Base-by-base conservation (phyloP, 2,113 vertebrate species). In the Macrotus californicus region DNA sequence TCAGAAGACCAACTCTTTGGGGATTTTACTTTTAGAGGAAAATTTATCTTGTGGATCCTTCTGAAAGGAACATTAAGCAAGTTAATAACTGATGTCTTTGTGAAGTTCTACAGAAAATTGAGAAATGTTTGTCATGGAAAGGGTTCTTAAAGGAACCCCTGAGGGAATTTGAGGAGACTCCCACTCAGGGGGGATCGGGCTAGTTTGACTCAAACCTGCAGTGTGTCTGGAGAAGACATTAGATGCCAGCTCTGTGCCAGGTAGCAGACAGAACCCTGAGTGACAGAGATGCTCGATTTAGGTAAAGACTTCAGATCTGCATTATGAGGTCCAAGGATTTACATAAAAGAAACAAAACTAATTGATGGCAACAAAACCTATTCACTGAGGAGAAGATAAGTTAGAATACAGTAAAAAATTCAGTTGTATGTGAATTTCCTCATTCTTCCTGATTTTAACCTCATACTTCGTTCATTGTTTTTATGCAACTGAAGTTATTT, bases 11-110 rank as follows among this genome's bases (percentile, higher is more conserved):
- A 34, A 48, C 50, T 41, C 39, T 61, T 66, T 5, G 1, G 2
- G 84, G 70, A 15, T 54, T 66, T 85, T 75, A 69, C 61, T 34
- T 70, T 75, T 86, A 46, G 85, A 79, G 26, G 43, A 70, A 15
- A 95, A 56, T 80, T 64, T 84, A 70, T 87, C 91, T 70, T 36
- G 66, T 67, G 41, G 67, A 59, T 52, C 50, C 39, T 81, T 80
- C 95, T 88, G 46, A 92, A 90, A 89, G 56, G 85, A 72, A 85
- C 95, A 87, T 90, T 90, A 80, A 90, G 22, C 85, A 84, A 75
- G 84, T 72, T 96, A 95, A 87, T 72, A 64, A 83, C 18, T 66
- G 16, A 61, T 15, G 46, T 16, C 83, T 88, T 34, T 46, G 72
- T 36, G 46, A 80, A 84, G 39, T 76, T 90, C 70, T 43, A 66